Evolutionary conservation across 1,140 invertebrate genomes (phyloP).

Genomic region (Vanessa tameamea): DNA sequence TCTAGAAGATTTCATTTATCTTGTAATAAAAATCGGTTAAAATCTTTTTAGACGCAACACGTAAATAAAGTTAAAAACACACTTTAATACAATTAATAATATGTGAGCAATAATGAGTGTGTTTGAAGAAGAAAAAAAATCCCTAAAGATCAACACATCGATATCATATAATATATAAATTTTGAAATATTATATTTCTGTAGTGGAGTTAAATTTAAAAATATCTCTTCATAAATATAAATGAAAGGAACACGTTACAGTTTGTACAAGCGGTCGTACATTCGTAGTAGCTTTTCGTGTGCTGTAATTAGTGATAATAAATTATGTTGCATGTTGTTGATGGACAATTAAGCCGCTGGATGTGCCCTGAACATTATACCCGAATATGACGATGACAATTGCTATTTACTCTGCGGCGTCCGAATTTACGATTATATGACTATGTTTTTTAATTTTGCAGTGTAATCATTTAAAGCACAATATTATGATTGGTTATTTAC

Average conservation of each 20-base stretch:
- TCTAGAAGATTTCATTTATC: too few relatives aligned
- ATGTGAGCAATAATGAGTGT: too few relatives aligned
- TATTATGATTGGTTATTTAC: too few relatives aligned
- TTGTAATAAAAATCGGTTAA: too few relatives aligned
- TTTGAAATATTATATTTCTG: background rate
- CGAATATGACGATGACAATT: constrained; percentile 11
- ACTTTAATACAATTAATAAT: too few relatives aligned
- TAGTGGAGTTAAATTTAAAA: background rate
- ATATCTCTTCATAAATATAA: background rate
- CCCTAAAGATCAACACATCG: too few relatives aligned
- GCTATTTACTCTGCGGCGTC: background rate
- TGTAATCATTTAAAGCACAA: background rate
- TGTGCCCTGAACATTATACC: background rate
- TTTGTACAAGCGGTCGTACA: background rate
- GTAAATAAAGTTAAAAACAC: too few relatives aligned
- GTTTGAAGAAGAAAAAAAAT: too few relatives aligned
- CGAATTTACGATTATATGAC: background rate
- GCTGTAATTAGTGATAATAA: constrained; percentile 21
- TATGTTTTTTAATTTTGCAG: background rate
- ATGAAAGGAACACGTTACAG: background rate
- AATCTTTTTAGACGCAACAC: too few relatives aligned
- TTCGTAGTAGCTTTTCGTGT: constrained; percentile 14
- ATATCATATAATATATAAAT: background rate
- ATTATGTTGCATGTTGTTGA: constrained; percentile 22
- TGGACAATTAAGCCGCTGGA: constrained; percentile 13